Evolutionary conservation across 1,140 invertebrate genomes (phyloP), one percentile per base, ranked within the genome.

Genomic region (Drosophila takahashii): DNA sequence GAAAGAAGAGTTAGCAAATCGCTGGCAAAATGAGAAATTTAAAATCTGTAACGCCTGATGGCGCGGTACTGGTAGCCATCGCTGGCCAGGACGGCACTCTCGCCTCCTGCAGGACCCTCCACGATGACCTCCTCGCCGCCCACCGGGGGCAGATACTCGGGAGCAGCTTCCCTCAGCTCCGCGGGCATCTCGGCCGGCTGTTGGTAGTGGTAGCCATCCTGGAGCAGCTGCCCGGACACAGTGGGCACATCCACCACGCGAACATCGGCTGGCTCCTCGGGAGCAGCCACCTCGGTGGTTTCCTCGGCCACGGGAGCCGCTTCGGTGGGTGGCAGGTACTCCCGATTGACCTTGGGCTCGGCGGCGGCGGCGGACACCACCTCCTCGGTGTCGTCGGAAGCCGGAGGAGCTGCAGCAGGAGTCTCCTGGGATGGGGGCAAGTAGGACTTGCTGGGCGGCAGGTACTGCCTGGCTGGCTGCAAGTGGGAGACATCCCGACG

Each of bases 21-120:
- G 36, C 29, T 15, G 18, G 45, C 27, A 36, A 74, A 51, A 13
- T 62, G 45, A 57, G 37, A 64, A 60, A 56, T 77, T 42, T 89
- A 89, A 69, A 89, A 89, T 52, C 85, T 74, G 61, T 74, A 89
- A 39, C 87, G 83, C 16, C 90, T 84, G 15, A 90, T 77, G 48
- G 83, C 86, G 2, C 86, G 81, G 42, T 91, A 91, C 41, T 91
- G 90, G 51, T 91, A 91, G 13, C 90, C 90, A 70, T 91, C 90
- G 34, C 71, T 81, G 67, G 72, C 66, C n/a, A 91, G 75, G 1
- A 81, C 67, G 3, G 90, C 74, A 9, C 77, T 77, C 48, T 87
- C 85, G 27, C 84, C 85, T 29, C 77, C 54, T 16, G 53, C 65
- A 0, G 90, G 90, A 13, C 90, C 90, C 26, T 91, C 85, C 18